Evolutionary conservation across 2,888 invertebrate genomes (phyloP).

Genomic region (Drosophila mayaguana): DNA sequence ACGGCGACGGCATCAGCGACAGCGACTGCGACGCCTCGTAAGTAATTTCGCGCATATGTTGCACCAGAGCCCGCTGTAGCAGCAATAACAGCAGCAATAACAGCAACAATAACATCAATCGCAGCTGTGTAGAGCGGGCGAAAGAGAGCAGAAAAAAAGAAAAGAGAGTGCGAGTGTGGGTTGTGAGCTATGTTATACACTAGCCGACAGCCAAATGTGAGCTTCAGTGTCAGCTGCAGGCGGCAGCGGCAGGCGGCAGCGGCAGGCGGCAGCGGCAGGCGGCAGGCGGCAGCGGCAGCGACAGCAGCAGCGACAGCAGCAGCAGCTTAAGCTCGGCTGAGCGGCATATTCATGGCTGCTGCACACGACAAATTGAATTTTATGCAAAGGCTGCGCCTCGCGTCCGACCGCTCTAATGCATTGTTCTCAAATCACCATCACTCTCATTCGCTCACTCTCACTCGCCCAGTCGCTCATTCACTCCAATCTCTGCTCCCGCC

Average conservation of each 20-base stretch:
- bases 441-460: conserved; percentile 8
- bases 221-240: conserved; percentile 48
- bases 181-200: conserved; percentile 31
- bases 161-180: background rate
- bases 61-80: conserved; percentile 45
- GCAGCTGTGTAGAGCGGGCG: conserved; percentile 19
- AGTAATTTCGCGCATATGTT: conserved; percentile 82
- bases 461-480: conserved; percentile 4
- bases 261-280: conserved; percentile 29
- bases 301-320: conserved; percentile 20
- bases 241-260: conserved; percentile 4
- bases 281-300: background rate
- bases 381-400: conserved; percentile 70
- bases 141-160: background rate
- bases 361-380: conserved; percentile 81
- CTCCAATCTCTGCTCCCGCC: conserved; percentile 5
- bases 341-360: conserved; percentile 81
- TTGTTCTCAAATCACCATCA: conserved; percentile 29
- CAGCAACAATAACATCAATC: conserved; percentile 47
- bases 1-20: conserved; percentile 22
- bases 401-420: conserved; percentile 31
- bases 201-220: conserved; percentile 54
- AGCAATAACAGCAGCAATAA: conserved; percentile 29
- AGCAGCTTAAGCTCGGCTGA: conserved; percentile 61
- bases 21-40: conserved; percentile 50